Base-by-base conservation (phyloP, 2,888 invertebrate genomes). In the Cancer borealis region DNA sequence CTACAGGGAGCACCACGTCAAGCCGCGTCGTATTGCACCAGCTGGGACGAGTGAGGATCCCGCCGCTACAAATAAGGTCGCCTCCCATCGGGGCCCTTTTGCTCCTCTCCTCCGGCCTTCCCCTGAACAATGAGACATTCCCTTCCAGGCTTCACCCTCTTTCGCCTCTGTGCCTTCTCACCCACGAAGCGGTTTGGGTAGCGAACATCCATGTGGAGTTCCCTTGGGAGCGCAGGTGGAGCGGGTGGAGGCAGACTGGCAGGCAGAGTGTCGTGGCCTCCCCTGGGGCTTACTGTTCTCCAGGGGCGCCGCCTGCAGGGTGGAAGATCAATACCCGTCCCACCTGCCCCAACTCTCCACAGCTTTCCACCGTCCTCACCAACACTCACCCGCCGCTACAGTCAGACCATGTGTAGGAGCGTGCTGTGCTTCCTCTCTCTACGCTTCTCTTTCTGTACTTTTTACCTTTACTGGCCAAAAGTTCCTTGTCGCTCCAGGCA, bases 321-420 rank as follows among this genome's bases (percentile, higher is more conserved):
- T 91, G 92, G 92, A 90, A 79, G 94, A 93, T 94, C 92, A 94
- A 93, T 95, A 93, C 93, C 88, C 60, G 92, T 39, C 94, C 92
- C 92, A 89, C 93, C 91, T 84, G 90, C 93, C 79, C 66, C 66
- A 30, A 6, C 66, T 54, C 88, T 45, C 60, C 92, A 14, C 45
- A 14, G 17, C 47, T 66, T 79, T 49, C 60, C 84, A 21, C 47
- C 47, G 46, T 30, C 73, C 91, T 0, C 26, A 12, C 54, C 91
- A 88, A 5, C 73, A 73, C 87, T 49, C 39, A 10, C 30, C 49
- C 54, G 26, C 79, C 54, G 89, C 89, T 54, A 10, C 54, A 46
- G 21, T 49, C 89, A 47, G 54, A 49, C 46, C 89, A n/a, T 47
- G 49, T 26, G 89, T 47, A 39, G 39, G 45, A 39, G n/a, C n/a